Evolutionary conservation across 2,113 vertebrate species (phyloP).

Genomic region (Trematocara marginatum): DNA sequence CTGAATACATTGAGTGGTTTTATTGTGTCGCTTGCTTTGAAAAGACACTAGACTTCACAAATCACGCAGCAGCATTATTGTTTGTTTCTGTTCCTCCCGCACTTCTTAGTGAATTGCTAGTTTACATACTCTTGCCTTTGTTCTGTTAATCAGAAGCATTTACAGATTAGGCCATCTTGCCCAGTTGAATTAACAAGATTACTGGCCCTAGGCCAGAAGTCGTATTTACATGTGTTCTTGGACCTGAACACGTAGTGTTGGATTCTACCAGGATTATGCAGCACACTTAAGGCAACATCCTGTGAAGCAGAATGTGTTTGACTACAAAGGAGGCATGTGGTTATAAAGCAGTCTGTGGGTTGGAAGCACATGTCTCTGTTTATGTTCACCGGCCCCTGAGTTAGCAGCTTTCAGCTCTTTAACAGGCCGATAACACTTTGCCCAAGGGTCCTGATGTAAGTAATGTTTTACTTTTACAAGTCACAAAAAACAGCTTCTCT

Average conservation of each 20-base stretch:
- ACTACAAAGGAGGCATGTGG: slow-evolving; percentile 12
- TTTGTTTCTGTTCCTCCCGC: not conserved
- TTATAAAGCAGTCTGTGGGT: not conserved
- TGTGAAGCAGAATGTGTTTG: not conserved
- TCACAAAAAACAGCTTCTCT: slow-evolving; percentile 15
- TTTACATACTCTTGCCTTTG: not conserved
- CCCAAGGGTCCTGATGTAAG: slow-evolving; percentile 10
- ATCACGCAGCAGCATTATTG: not conserved
- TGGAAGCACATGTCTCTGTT: slow-evolving; percentile 38
- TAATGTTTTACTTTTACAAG: not conserved
- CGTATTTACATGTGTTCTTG: slow-evolving; percentile 17
- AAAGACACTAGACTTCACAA: not conserved
- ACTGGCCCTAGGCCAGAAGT: slow-evolving; percentile 7
- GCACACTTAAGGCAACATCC: slow-evolving; percentile 14
- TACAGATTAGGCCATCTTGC: slow-evolving; percentile 9
- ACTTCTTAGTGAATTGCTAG: not conserved
- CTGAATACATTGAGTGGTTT: not conserved
- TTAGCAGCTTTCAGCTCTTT: slow-evolving; percentile 34
- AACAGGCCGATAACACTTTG: not conserved
- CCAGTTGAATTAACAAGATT: slow-evolving; percentile 44
- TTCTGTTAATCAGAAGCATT: slow-evolving; percentile 1
- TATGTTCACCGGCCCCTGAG: slow-evolving; percentile 4
- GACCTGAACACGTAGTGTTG: not conserved
- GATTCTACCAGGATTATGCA: slow-evolving; percentile 36
- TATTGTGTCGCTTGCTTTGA: not conserved